These are phyloP conservation scores for Pelvicachromis taeniatus DNA, from an alignment of 2,113 vertebrate genomes.

Conservation along the genomic window DNA sequence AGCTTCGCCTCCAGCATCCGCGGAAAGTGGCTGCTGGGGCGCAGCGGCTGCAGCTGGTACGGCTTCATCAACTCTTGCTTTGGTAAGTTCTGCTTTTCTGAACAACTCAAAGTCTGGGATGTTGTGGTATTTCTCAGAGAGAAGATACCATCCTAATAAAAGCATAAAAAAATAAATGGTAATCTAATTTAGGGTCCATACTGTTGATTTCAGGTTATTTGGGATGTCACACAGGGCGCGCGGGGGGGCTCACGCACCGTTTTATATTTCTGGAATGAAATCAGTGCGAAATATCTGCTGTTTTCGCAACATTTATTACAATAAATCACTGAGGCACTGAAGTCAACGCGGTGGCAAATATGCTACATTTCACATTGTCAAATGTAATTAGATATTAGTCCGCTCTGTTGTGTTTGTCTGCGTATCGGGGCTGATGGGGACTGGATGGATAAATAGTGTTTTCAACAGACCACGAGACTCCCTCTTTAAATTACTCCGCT, in stretches of 20 bases:
- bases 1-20: constrained; percentile 84
- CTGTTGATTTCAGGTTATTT: too few relatives aligned
- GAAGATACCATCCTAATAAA: not conserved
- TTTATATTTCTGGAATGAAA: not conserved
- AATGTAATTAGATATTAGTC: not conserved
- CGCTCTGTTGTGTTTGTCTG: not conserved
- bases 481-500: not conserved
- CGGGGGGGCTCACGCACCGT: not conserved
- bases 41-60: constrained; percentile 83
- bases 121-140: not conserved
- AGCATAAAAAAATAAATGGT: not conserved
- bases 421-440: not conserved
- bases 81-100: constrained; percentile 68
- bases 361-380: not conserved
- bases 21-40: constrained; percentile 82
- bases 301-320: not conserved
- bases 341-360: not conserved
- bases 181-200: not conserved
- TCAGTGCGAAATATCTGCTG: not conserved
- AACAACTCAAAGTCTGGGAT: not conserved
- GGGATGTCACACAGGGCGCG: too few relatives aligned
- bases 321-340: not conserved
- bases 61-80: constrained; percentile 92
- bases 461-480: not conserved
- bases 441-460: not conserved